Base-by-base conservation (phyloP, 2,797 vertebrate genomes). In the Pelobates cultripes region DNA sequence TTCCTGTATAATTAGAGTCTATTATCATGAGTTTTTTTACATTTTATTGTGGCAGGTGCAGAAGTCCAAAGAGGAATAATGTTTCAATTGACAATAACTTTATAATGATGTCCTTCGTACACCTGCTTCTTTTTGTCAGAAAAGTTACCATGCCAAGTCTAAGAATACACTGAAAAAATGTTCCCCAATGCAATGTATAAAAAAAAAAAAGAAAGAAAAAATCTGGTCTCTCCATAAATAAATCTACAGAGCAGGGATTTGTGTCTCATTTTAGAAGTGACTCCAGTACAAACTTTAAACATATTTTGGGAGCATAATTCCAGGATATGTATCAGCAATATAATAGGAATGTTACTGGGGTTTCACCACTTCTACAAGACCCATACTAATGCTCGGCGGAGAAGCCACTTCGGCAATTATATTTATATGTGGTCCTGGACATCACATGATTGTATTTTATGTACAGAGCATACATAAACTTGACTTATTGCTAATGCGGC, bases 71-170 rank as follows among this genome's bases (percentile, higher is more conserved):
- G 61, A 4, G 12, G 14, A 64, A 64, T 64, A 40, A 57, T 17
- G 12, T 64, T 64, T 14, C n/a, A 8, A 64, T 40, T 64, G 3
- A 64, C 61, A 64, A 64, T 64, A 14, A 40, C 61, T 64, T 61
- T 0, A 15, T 13, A 61, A 61, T 3, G 7, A 9, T 3, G 53
- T 43, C 12, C 3, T 4, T 43, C n/a, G 3, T 63, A 40, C 77
- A 83, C 82, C 82, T 79, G 77, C 66, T 79, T 43, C 13, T 10
- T 70, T 69, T 17, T 13, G 45, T 75, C 68, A 64, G 13, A n/a
- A 6, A 7, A 17, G 14, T 41, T 3, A 10, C 55, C 45, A 73
- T 7, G 41, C 45, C 55, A 45, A 12, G 10, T 3, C 70, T 66
- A 63, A 41, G 17, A 64, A 78, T 70, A 78, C 43, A 69, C 5